A percentile compares a stretch with the other conserved stretches of the same genome.
These are phyloP conservation scores for Papilio dardanus DNA, from an alignment of 1,140 invertebrate genomes.

Conservation along the genomic window DNA sequence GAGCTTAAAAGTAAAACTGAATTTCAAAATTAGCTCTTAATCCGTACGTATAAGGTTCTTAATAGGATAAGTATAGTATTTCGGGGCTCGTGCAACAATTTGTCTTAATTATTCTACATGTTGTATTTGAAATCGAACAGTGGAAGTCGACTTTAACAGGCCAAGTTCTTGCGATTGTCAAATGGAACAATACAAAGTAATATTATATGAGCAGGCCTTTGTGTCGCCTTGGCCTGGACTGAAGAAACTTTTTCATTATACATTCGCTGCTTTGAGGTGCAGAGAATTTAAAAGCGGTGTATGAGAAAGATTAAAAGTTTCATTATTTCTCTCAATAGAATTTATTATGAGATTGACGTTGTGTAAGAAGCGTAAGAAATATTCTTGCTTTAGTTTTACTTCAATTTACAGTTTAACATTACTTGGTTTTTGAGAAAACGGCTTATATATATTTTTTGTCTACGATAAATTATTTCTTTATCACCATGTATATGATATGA, in stretches of 20 bases:
- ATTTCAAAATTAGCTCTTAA: slow-evolving; percentile 39
- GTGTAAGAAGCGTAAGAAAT: neutral
- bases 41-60: slow-evolving; percentile 34
- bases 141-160: slow-evolving; percentile 61
- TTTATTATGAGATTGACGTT: slow-evolving; percentile 6
- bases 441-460: too few relatives aligned
- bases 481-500: too few relatives aligned
- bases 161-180: slow-evolving; percentile 67
- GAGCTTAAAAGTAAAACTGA: slow-evolving; percentile 5
- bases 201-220: slow-evolving; percentile 60
- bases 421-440: too few relatives aligned
- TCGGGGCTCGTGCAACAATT: slow-evolving; percentile 41
- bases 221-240: slow-evolving; percentile 47
- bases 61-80: slow-evolving; percentile 19
- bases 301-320: neutral
- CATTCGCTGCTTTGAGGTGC: slow-evolving; percentile 44
- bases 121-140: slow-evolving; percentile 65
- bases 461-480: too few relatives aligned
- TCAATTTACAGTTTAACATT: neutral
- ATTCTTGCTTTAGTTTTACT: neutral
- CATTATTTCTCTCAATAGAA: slow-evolving; percentile 11
- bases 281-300: slow-evolving; percentile 17
- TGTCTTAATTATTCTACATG: slow-evolving; percentile 52
- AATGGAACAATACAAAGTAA: slow-evolving; percentile 64
- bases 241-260: slow-evolving; percentile 47